Percentiles rank a stretch among this genome's conserved stretches.
Evolutionary conservation across 64 coral and sea anemone genomes (phyloP).

Genomic region (Pocillopora damicornis): DNA sequence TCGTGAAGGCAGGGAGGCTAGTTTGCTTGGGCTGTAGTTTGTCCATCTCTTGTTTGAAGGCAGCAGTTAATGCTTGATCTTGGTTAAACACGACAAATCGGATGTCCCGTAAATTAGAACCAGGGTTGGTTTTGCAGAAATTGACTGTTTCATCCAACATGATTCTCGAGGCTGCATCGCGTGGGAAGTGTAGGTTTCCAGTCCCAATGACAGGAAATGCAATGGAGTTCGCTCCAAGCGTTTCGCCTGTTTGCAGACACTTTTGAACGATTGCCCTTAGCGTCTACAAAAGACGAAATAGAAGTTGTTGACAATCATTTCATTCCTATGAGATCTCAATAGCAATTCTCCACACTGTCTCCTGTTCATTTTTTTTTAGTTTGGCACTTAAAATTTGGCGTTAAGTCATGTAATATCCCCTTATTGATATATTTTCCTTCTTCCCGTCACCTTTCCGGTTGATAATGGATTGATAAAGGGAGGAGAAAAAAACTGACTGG

Average conservation of each 20-base stretch:
- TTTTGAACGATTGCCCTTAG: constrained; percentile 33
- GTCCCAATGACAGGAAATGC: constrained; percentile 78
- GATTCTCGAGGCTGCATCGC: constrained; percentile 16
- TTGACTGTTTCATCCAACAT: constrained; percentile 40
- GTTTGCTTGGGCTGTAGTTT: not conserved
- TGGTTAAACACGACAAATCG: constrained; percentile 51
- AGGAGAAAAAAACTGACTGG: too few species aligned
- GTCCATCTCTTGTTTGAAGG: constrained; percentile 36
- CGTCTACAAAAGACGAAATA: constrained; percentile 2
- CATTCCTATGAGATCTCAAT: too few species aligned
- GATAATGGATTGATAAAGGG: too few species aligned
- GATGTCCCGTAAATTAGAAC: constrained; percentile 20
- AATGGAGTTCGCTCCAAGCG: constrained; percentile 37
- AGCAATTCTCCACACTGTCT: too few species aligned
- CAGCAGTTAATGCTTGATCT: constrained; percentile 32
- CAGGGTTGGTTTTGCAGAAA: not conserved
- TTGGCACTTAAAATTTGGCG: too few species aligned
- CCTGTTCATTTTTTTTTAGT: too few species aligned
- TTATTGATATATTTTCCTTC: too few species aligned
- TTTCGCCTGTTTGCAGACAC: constrained; percentile 13
- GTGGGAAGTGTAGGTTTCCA: constrained; percentile 45
- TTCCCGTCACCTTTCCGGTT: too few species aligned
- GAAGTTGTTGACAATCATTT: too few species aligned
- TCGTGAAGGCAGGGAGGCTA: too few species aligned
- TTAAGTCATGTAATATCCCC: too few species aligned